Conservation (phyloP, 2,797 vertebrate species). For the Eleutherodactylus coqui region DNA sequence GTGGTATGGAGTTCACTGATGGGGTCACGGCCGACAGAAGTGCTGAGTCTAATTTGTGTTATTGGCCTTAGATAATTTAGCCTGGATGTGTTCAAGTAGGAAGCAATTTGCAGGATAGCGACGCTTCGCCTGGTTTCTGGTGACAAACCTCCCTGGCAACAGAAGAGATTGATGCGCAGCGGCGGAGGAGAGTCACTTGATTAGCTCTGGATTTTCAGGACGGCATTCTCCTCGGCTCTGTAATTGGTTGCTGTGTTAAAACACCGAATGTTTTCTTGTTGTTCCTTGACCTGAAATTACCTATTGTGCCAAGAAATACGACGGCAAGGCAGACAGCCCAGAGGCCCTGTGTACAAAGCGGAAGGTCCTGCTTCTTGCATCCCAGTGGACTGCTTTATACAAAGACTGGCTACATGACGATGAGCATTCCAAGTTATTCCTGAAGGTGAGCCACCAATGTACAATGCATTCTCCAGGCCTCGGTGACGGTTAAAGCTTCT, state of each 20-base stretch:
- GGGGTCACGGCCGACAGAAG: not conserved
- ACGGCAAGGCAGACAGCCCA: slow-evolving; percentile 85
- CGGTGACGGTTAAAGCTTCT: not conserved
- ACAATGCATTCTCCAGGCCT: not conserved
- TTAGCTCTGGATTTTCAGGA: slow-evolving; percentile 23
- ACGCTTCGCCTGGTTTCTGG: not conserved
- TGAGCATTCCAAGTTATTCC: slow-evolving; percentile 90
- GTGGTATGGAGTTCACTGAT: not conserved
- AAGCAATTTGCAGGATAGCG: slow-evolving; percentile 13
- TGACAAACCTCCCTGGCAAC: slow-evolving; percentile 5
- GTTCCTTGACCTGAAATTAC: slow-evolving; percentile 79
- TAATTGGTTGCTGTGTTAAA: slow-evolving; percentile 43
- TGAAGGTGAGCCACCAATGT: slow-evolving; percentile 82
- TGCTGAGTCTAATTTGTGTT: not conserved
- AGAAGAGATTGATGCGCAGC: slow-evolving; percentile 12
- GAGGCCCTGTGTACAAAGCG: slow-evolving; percentile 88
- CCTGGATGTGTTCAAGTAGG: not conserved
- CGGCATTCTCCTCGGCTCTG: not conserved
- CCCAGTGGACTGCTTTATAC: slow-evolving; percentile 90
- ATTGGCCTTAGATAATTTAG: not conserved
- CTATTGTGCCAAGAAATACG: slow-evolving; percentile 89
- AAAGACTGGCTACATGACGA: slow-evolving; percentile 90
- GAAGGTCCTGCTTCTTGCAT: slow-evolving; percentile 92
- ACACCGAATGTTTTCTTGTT: slow-evolving; percentile 45
- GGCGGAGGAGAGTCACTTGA: slow-evolving; percentile 16